These are phyloP conservation scores for Porites australiensis DNA, from an alignment of 64 coral and sea anemone genomes.

Conservation along the genomic window DNA sequence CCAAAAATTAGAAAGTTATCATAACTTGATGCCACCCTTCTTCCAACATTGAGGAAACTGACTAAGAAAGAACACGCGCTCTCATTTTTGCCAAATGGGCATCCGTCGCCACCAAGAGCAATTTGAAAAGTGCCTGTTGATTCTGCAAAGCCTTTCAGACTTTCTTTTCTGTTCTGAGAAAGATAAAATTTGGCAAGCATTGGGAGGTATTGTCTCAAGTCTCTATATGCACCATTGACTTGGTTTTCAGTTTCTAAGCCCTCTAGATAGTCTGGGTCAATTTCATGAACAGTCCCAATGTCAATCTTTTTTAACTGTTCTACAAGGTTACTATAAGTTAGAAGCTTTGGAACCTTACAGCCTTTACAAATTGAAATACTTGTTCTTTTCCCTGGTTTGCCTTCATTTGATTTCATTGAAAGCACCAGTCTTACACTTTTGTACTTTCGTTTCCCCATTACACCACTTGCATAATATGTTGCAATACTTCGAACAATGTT, in stretches of 20 bases:
- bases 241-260: constrained; percentile 47
- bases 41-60: constrained; percentile 83
- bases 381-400: constrained; percentile 64
- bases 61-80: constrained; percentile 80
- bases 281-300: constrained; percentile 70
- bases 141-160: constrained; percentile 85
- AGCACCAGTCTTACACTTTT: constrained; percentile 64
- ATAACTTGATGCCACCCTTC: constrained; percentile 73
- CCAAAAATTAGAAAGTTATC: constrained; percentile 85
- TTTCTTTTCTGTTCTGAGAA: constrained; percentile 59
- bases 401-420: constrained; percentile 55
- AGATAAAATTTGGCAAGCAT: constrained; percentile 82
- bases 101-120: constrained; percentile 83
- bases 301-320: constrained; percentile 75
- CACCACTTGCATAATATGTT: constrained; percentile 71
- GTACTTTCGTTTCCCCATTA: constrained; percentile 75
- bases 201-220: constrained; percentile 74
- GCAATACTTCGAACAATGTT: constrained; percentile 75
- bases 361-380: constrained; percentile 67
- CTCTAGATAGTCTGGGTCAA: constrained; percentile 56
- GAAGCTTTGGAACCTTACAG: constrained; percentile 75
- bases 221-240: constrained; percentile 79
- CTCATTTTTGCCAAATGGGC: constrained; percentile 85
- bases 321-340: constrained; percentile 66
- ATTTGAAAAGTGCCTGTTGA: constrained; percentile 86